A percentile compares a stretch with the other conserved stretches of the same genome.
Conservation (phyloP, 2,888 invertebrate species). For the Venusia cambrica region DNA sequence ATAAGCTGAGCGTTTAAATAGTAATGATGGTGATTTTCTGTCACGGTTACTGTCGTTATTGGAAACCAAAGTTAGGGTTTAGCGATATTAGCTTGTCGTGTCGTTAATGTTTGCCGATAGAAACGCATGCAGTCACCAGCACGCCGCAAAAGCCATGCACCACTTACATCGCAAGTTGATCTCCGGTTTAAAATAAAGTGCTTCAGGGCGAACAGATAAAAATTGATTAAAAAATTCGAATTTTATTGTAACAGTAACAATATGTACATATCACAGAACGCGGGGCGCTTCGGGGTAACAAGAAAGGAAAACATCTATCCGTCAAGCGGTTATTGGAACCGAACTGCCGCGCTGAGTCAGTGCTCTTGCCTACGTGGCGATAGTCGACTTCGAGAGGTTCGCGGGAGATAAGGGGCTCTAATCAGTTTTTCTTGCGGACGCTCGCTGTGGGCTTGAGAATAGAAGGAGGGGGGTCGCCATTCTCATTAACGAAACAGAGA, state of each 20-base stretch:
- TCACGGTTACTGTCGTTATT: too few relatives aligned
- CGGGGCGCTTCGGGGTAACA: constrained; percentile 77
- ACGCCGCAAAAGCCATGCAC: constrained; percentile 75
- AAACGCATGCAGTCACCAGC: constrained; percentile 69
- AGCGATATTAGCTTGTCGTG: constrained; percentile 28
- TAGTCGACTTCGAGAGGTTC: constrained; percentile 48
- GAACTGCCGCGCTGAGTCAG: constrained; percentile 56
- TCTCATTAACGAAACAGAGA: constrained; percentile 84
- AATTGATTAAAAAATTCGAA: constrained; percentile 57
- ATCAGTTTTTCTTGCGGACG: constrained; percentile 78
- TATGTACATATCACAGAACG: constrained; percentile 81
- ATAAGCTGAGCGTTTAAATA: too few relatives aligned
- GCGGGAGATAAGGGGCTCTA: constrained; percentile 42
- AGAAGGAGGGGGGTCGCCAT: constrained; percentile 76
- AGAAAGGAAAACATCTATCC: constrained; percentile 44
- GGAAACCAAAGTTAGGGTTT: too few relatives aligned
- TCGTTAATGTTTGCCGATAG: constrained; percentile 46
- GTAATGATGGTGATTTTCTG: too few relatives aligned
- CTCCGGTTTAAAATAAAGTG: constrained; percentile 52
- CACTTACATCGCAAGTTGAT: constrained; percentile 63
- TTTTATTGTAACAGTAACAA: constrained; percentile 80
- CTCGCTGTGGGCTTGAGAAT: constrained; percentile 76
- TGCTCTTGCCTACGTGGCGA: constrained; percentile 54
- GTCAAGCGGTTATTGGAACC: constrained; percentile 59
- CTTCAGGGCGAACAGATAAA: constrained; percentile 58